Evolutionary conservation across 2,888 invertebrate genomes (phyloP), one percentile per base, ranked within the genome.

Genomic region (Nomada ferruginata): DNA sequence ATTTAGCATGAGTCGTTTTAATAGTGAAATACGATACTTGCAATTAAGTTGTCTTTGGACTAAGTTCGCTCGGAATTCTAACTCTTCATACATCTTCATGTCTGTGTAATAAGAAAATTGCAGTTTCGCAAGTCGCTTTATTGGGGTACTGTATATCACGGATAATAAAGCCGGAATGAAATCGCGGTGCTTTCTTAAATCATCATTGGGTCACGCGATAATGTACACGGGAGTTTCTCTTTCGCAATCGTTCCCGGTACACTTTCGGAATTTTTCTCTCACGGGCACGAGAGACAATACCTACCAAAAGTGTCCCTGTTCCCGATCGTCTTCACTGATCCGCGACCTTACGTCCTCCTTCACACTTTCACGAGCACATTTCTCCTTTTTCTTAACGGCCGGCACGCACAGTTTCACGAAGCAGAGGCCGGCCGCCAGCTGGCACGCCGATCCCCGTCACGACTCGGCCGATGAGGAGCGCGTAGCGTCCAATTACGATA

Each of bases 401-500:
- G 57, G 23, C 60, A 42, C 61, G 53, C 36, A 55, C 63, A 52
- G 50, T 26, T 23, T 26, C 47, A 18, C 47, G 36, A 44, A 79
- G 47, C 60, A 71, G 53, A 57, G 68, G 69, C 71, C 53, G 71
- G 82, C 76, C 71, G 69, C n/a, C 69, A 57, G 7, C 50, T 44
- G 50, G 52, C 44, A 47, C 57, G 47, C 42, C 66, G 36, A 75
- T 61, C 65, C 60, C 70, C 77, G 66, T 76, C 68, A 52, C 52
- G 52, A 59, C 60, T 60, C 73, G 60, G 64, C 73, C 75, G 71
- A 79, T 71, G 65, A 79, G 42, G 23, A 66, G 66, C 82, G 76
- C 71, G 76, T 82, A 55, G 74, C 71, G 76, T 81, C 80, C 88
- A 86, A 87, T 88, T 87, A 86, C 81, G 83, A 85, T 86, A 86